Percentiles rank a stretch among this genome's conserved stretches.
These are phyloP conservation scores for Limonius californicus DNA, from an alignment of 1,140 invertebrate genomes.

Conservation along the genomic window DNA sequence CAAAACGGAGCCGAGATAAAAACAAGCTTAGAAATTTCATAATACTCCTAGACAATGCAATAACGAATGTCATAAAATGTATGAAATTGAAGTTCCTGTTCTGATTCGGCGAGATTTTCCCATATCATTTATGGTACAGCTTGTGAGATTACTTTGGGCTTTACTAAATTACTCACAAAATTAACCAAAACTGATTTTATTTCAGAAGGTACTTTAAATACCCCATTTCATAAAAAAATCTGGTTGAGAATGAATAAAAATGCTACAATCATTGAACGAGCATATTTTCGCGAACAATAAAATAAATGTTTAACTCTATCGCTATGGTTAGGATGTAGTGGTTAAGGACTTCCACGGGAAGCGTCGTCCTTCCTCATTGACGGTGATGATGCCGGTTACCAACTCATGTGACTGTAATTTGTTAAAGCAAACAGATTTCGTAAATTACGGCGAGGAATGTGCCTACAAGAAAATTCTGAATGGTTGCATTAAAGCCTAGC, in stretches of 20 bases:
- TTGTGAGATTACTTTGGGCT: too few relatives aligned
- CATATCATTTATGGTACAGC: too few relatives aligned
- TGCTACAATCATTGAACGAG: background rate
- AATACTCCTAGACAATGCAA: too few relatives aligned
- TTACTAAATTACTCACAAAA: too few relatives aligned
- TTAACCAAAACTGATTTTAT: too few relatives aligned
- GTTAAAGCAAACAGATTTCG: background rate
- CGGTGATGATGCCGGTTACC: background rate
- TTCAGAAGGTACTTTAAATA: background rate
- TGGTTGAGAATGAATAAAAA: background rate
- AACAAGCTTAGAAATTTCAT: too few relatives aligned
- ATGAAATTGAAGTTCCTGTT: too few relatives aligned
- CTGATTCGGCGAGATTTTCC: too few relatives aligned
- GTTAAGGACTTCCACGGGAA: slow-evolving; percentile 13
- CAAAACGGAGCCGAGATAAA: too few relatives aligned
- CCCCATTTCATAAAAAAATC: background rate
- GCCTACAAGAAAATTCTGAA: background rate
- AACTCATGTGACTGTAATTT: background rate
- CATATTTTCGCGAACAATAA: background rate
- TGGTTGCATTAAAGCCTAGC: too few relatives aligned
- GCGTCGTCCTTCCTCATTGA: slow-evolving; percentile 13
- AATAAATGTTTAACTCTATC: background rate
- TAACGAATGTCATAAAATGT: too few relatives aligned
- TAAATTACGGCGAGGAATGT: background rate
- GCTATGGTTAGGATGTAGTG: slow-evolving; percentile 11